These are phyloP conservation scores for Aleiodes sp. DNA, from an alignment of 1,140 invertebrate species.

Conservation along the genomic window DNA sequence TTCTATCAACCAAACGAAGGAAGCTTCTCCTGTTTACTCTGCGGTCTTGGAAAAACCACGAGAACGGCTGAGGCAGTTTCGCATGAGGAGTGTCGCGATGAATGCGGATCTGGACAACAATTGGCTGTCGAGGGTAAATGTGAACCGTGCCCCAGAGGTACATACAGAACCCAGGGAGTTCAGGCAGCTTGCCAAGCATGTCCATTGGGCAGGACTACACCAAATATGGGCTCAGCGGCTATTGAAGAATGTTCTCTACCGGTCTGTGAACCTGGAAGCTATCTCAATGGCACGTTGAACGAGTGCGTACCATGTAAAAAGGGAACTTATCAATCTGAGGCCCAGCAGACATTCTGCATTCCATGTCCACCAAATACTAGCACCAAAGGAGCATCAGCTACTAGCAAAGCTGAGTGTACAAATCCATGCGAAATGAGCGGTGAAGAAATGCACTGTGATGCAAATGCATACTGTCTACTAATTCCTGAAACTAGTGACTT, in stretches of 20 bases:
- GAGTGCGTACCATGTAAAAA: slow-evolving; percentile 89
- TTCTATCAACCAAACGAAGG: slow-evolving; percentile 93
- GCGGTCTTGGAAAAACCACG: slow-evolving; percentile 93
- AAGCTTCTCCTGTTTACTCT: slow-evolving; percentile 88
- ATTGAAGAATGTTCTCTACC: slow-evolving; percentile 92
- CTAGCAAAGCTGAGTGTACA: slow-evolving; percentile 83
- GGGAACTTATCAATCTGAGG: slow-evolving; percentile 91
- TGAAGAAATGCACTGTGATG: slow-evolving; percentile 85
- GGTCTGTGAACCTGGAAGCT: slow-evolving; percentile 85
- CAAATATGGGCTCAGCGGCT: slow-evolving; percentile 80
- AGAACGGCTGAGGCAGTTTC: slow-evolving; percentile 91
- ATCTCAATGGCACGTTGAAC: slow-evolving; percentile 85
- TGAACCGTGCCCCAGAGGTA: slow-evolving; percentile 90
- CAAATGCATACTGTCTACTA: slow-evolving; percentile 88
- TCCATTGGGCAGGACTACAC: slow-evolving; percentile 89
- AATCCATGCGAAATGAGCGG: slow-evolving; percentile 91
- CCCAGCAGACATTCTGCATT: slow-evolving; percentile 88
- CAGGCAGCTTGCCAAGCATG: slow-evolving; percentile 90
- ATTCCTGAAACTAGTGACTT: slow-evolving; percentile 87
- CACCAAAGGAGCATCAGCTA: slow-evolving; percentile 82
- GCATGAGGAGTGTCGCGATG: slow-evolving; percentile 85
- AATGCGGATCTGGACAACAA: slow-evolving; percentile 91
- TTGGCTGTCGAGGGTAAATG: slow-evolving; percentile 89
- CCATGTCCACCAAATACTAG: slow-evolving; percentile 93
- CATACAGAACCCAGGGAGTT: slow-evolving; percentile 87